Percentiles rank a stretch among this genome's conserved stretches.
These are phyloP conservation scores for Artemisiospiza belli DNA, from an alignment of 2,113 vertebrate species.

Conservation along the genomic window DNA sequence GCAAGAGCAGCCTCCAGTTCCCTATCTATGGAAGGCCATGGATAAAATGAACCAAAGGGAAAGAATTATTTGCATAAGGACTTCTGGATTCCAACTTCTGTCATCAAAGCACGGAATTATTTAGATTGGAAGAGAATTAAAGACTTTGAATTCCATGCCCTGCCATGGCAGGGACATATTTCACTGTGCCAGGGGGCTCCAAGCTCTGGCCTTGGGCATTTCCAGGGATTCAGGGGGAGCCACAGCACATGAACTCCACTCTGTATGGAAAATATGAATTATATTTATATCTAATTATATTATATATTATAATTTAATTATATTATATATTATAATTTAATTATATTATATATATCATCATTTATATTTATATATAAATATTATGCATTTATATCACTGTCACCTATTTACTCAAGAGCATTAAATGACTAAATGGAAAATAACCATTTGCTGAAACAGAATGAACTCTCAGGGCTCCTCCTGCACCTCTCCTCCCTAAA, in stretches of 20 bases:
- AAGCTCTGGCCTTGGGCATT: not conserved
- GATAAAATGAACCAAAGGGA: not conserved
- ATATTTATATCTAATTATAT: not conserved
- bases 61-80: not conserved
- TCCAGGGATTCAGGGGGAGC: not conserved
- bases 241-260: accelerated
- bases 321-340: too few relatives aligned
- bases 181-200: accelerated
- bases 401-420: not conserved
- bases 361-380: too few relatives aligned
- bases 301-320: too few relatives aligned
- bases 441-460: accelerated
- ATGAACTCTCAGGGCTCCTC: not conserved
- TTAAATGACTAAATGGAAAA: not conserved
- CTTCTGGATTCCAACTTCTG: not conserved
- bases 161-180: not conserved
- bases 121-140: not conserved
- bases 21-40: accelerated
- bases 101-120: not conserved
- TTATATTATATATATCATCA: too few relatives aligned
- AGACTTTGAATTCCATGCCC: not conserved
- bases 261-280: too few relatives aligned
- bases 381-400: too few relatives aligned
- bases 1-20: not conserved
- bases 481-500: not conserved